These are phyloP conservation scores for Eristalis arbustorum DNA, from an alignment of 2,888 invertebrate genomes.

Conservation along the genomic window DNA sequence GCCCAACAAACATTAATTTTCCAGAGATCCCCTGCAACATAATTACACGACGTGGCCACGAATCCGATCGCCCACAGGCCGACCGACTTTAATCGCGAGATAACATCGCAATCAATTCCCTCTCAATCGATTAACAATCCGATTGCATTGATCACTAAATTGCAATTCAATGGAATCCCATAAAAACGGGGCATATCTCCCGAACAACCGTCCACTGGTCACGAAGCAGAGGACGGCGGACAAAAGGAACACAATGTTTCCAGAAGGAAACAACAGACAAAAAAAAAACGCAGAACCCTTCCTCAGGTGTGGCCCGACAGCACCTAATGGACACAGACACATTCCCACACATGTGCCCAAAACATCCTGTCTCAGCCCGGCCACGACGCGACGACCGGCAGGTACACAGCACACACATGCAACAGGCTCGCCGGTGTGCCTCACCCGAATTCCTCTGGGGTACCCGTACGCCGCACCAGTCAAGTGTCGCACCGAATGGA, in stretches of 20 bases:
- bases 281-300: conserved; percentile 15
- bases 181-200: neutral
- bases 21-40: conserved; percentile 5
- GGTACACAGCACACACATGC: conserved; percentile 40
- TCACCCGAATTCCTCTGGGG: conserved; percentile 55
- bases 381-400: neutral
- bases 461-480: conserved; percentile 31
- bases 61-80: conserved; percentile 56
- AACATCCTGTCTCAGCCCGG: conserved; percentile 66
- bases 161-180: conserved; percentile 26
- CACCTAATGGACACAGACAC: conserved; percentile 69
- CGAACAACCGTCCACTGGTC: neutral
- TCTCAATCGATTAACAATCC: conserved; percentile 67
- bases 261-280: neutral
- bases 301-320: conserved; percentile 70
- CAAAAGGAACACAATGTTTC: neutral
- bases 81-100: conserved; percentile 53
- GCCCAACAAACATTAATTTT: neutral
- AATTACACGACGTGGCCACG: conserved; percentile 54
- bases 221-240: neutral
- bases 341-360: conserved; percentile 67
- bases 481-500: conserved; percentile 69
- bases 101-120: conserved; percentile 66
- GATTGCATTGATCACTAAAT: conserved; percentile 68
- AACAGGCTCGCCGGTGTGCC: conserved; percentile 12